Evolutionary conservation across 2,888 invertebrate species (phyloP).

Genomic region (Adela reaumurella): DNA sequence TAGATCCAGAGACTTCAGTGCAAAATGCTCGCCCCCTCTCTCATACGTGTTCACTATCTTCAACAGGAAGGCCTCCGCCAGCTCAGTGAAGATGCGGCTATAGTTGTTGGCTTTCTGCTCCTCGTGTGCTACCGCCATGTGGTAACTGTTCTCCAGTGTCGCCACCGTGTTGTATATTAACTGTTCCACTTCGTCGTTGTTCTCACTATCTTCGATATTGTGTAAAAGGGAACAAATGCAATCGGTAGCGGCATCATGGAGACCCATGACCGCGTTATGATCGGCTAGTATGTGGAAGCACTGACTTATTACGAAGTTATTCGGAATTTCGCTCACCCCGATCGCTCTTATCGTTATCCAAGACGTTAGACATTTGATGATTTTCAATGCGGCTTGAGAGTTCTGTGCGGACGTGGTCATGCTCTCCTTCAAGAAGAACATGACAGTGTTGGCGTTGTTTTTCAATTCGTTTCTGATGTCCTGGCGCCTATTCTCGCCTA

Average conservation of each 20-base stretch:
- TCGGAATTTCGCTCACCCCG: conserved; percentile 67
- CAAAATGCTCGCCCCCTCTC: conserved; percentile 65
- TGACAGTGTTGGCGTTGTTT: conserved; percentile 70
- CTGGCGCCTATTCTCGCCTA: conserved; percentile 88
- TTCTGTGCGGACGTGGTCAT: conserved; percentile 63
- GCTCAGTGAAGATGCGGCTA: conserved; percentile 90
- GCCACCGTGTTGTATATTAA: conserved; percentile 80
- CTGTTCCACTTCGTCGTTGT: conserved; percentile 69
- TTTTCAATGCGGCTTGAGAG: conserved; percentile 66
- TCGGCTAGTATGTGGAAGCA: conserved; percentile 67
- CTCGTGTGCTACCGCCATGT: conserved; percentile 87
- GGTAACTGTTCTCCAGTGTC: conserved; percentile 80
- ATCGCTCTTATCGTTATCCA: conserved; percentile 87
- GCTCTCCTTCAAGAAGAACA: conserved; percentile 76
- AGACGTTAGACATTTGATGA: conserved; percentile 83
- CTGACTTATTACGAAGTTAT: conserved; percentile 69
- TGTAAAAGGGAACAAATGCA: conserved; percentile 84
- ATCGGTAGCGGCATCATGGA: conserved; percentile 90
- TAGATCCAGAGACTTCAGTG: conserved; percentile 81
- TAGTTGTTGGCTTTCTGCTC: conserved; percentile 93
- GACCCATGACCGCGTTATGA: conserved; percentile 54
- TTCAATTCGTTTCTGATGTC: conserved; percentile 80
- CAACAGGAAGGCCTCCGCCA: conserved; percentile 86
- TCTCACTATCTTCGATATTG: conserved; percentile 73
- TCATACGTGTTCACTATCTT: conserved; percentile 68